Percentiles rank a stretch among this genome's conserved stretches.
Conservation (phyloP, 2,797 vertebrate species). For the Mormyrus hasselquistii region DNA sequence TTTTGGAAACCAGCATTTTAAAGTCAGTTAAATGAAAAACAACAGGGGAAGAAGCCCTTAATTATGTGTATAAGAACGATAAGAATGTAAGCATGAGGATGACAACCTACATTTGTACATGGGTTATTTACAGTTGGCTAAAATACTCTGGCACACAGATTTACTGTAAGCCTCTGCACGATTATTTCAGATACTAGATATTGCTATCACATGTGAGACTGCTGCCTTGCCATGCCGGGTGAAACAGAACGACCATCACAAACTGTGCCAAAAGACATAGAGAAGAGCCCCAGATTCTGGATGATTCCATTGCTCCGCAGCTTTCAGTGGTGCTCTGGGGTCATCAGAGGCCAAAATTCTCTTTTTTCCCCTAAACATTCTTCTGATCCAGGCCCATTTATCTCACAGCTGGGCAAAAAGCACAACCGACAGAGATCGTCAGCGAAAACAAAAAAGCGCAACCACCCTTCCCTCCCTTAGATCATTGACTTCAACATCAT, state of each 20-base stretch:
- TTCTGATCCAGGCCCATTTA: neutral
- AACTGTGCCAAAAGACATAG: neutral
- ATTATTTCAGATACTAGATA: neutral
- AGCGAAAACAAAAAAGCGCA: neutral
- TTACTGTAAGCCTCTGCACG: neutral
- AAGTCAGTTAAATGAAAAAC: neutral
- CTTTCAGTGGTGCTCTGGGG: neutral
- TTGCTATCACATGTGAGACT: neutral
- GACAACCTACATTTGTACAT: neutral
- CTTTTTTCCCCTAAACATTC: neutral
- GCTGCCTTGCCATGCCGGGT: neutral
- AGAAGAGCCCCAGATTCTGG: neutral
- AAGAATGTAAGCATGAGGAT: neutral
- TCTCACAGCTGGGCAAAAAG: neutral
- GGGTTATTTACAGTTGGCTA: neutral
- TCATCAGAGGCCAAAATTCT: neutral
- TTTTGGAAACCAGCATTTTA: neutral
- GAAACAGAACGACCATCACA: neutral
- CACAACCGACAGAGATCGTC: neutral
- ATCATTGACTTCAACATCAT: neutral
- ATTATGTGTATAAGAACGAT: neutral
- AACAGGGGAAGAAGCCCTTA: neutral
- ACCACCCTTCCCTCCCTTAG: neutral
- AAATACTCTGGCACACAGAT: neutral
- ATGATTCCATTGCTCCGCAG: neutral